Conservation (phyloP, 2,113 vertebrate species). For the Sinosuthora webbiana region DNA sequence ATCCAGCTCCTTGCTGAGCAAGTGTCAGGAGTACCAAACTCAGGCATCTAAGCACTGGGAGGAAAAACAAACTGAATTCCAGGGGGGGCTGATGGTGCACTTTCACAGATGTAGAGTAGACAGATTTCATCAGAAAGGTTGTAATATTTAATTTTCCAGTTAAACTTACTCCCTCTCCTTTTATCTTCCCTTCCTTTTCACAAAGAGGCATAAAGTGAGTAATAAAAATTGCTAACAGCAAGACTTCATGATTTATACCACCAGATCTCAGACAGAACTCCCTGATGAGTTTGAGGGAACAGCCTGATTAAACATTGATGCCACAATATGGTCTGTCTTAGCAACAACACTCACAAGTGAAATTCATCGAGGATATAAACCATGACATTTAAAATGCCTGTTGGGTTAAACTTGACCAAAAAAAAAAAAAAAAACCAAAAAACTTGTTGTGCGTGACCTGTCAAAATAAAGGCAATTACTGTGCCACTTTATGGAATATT, state of each 20-base stretch:
- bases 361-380: constrained; percentile 34
- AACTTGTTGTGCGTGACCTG: neutral
- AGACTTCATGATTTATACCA: constrained; percentile 7
- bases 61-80: neutral
- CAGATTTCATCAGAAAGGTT: neutral
- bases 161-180: neutral
- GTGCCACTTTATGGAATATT: neutral
- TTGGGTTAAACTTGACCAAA: constrained; percentile 7
- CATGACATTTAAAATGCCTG: neutral
- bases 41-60: neutral
- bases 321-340: constrained; percentile 53
- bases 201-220: neutral
- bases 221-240: constrained; percentile 21
- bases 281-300: constrained; percentile 33
- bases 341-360: constrained; percentile 21
- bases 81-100: neutral
- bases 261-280: constrained; percentile 25
- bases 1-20: neutral
- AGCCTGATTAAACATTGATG: constrained; percentile 63
- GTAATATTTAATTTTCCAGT: neutral
- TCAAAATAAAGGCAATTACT: neutral
- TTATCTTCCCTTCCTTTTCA: neutral
- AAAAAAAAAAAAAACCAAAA: neutral
- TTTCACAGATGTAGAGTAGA: neutral
- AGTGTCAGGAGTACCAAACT: neutral